Evolutionary conservation across 1,140 invertebrate genomes (phyloP).

Genomic region (Diachasma alloeum): DNA sequence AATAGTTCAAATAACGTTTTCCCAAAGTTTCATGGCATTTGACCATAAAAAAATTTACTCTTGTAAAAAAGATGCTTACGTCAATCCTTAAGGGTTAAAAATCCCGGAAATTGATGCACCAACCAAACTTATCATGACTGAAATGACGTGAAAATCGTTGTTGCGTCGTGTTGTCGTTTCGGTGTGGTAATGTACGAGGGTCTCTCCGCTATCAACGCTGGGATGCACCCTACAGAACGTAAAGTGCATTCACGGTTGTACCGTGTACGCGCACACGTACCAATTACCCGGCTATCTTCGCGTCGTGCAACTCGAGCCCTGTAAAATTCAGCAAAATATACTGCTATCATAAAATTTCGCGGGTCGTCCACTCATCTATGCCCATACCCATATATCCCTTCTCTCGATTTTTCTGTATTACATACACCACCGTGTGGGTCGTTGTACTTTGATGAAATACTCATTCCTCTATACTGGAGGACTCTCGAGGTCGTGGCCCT

Average conservation of each 20-base stretch:
- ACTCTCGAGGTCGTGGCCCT: constrained; percentile 1
- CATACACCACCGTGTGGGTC: neutral
- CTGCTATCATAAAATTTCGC: constrained; percentile 11
- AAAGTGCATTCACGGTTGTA: neutral
- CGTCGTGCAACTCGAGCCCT: constrained; percentile 6
- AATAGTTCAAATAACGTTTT: too few relatives aligned
- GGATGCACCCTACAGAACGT: neutral
- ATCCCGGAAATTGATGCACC: neutral
- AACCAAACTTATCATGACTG: neutral
- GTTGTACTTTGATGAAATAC: constrained; percentile 3
- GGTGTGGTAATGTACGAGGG: neutral
- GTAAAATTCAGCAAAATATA: constrained; percentile 10
- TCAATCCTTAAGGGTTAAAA: neutral
- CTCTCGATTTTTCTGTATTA: neutral
- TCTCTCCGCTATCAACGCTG: neutral
- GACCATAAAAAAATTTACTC: too few relatives aligned
- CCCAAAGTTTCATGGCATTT: too few relatives aligned
- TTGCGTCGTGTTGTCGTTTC: neutral
- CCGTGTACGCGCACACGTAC: neutral
- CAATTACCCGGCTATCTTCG: constrained; percentile 6
- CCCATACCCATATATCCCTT: neutral
- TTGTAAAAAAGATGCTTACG: too few relatives aligned
- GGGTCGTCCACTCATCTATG: neutral
- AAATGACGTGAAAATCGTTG: neutral
- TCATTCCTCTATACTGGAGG: neutral